Base-by-base conservation (phyloP, 53 echinoderm and acorn worm genomes). In the Arbacia lixula region DNA sequence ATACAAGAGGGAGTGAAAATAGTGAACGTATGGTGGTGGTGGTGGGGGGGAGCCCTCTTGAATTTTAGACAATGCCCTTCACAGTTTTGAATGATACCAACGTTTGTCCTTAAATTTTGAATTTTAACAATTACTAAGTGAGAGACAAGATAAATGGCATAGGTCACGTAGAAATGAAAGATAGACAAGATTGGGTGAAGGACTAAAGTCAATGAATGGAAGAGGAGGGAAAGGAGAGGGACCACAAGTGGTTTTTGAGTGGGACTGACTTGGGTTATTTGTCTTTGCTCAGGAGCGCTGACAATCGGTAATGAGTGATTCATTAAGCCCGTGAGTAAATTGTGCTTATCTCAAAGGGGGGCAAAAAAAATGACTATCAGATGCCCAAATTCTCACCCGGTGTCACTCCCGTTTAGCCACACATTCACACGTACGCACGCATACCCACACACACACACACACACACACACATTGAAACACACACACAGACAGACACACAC, bases 261-360 rank as follows among this genome's bases (percentile, higher is more conserved):
- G 11, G 76, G 76, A 76, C 53, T 76, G 53, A 76, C 55, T 76
- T 76, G n/a, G 76, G 54, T 53, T 76, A 76, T 76, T 76, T 76
- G 76, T 38, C 76, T 76, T 76, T 76, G 76, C 76, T 53, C 40
- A 54, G 35, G 56, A 56, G 11, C n/a, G 20, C 25, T 56, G 76
- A 76, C 76, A 76, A 76, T 76, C 76, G 26, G 38, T 76, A 76
- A 76, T 76, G 54, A 37, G 76, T 76, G 76, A 76, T 76, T 36
- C 55, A 76, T 76, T 76, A 76, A 76, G 54, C 31, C 76, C 34
- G 40, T 76, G 53, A 55, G 56, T 40, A 76, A 76, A 76, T 55
- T 3, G 12, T 29, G 10, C 76, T 76, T 76, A 76, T 76, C 76
- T 76, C 39, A 34, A 16, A 54, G 54, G 53, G 40, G 76, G 9